A percentile compares a stretch with the other conserved stretches of the same genome.
phyloP scores from a whole-genome alignment of 2,113 vertebrate species.

The Diphyllodes magnificus region DNA sequence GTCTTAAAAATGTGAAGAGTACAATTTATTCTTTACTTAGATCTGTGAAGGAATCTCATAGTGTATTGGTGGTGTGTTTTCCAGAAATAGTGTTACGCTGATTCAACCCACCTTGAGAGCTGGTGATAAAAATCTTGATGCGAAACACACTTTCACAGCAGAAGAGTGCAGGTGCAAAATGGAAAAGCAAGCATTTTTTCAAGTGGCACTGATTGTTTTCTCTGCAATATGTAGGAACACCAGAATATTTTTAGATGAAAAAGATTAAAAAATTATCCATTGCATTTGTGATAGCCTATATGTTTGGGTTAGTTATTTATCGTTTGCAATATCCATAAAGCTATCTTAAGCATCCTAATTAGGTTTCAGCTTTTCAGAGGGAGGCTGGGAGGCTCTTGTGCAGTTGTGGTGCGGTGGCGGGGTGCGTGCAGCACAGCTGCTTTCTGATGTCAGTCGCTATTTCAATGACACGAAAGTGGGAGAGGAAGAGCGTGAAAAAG shows the following conservation, averaged over 20 bases:
- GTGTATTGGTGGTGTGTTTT: background rate
- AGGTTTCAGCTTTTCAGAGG: slow-evolving; percentile 29
- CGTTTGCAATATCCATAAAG: slow-evolving; percentile 29
- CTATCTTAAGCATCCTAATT: slow-evolving; percentile 58
- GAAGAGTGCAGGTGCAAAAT: slow-evolving; percentile 41
- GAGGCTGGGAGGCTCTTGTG: slow-evolving; percentile 31
- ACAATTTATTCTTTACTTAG: background rate
- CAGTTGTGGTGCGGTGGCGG: slow-evolving; percentile 36
- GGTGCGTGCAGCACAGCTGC: slow-evolving; percentile 51
- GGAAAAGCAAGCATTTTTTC: slow-evolving; percentile 32
- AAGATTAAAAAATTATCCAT: slow-evolving; percentile 57
- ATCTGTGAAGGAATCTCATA: background rate
- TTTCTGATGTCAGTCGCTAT: slow-evolving; percentile 64
- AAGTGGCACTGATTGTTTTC: slow-evolving; percentile 31
- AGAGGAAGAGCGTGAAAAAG: slow-evolving; percentile 61
- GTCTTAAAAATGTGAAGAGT: background rate
- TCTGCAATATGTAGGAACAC: background rate
- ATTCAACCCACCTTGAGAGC: background rate
- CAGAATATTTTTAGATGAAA: slow-evolving; percentile 49
- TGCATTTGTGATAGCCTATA: background rate
- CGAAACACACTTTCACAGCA: background rate
- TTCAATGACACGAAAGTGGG: slow-evolving; percentile 45
- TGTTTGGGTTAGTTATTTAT: slow-evolving; percentile 49
- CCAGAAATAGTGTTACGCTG: background rate
- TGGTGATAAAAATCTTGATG: slow-evolving; percentile 3